These are phyloP conservation scores for Clarias fuscus DNA, from an alignment of 2,797 vertebrate genomes.

Conservation along the genomic window DNA sequence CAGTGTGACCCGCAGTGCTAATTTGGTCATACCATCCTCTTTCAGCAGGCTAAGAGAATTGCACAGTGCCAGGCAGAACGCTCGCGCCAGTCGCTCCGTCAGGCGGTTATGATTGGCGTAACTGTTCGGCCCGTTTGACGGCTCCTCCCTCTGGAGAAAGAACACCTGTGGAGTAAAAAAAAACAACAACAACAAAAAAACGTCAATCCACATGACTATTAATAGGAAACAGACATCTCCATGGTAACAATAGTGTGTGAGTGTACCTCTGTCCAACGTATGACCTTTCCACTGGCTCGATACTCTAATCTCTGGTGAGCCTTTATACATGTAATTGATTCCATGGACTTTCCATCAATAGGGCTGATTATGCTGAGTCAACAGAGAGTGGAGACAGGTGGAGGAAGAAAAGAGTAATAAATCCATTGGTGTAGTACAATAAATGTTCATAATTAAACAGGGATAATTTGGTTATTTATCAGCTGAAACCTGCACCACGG, in stretches of 20 bases:
- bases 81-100: conserved; percentile 90
- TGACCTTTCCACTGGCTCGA: conserved; percentile 96
- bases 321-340: conserved; percentile 91
- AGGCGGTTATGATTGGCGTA: conserved; percentile 90
- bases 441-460: conserved; percentile 15
- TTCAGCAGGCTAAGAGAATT: conserved; percentile 94
- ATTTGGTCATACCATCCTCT: conserved; percentile 96
- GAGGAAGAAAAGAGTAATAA: background rate
- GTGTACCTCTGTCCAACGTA: conserved; percentile 94
- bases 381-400: background rate
- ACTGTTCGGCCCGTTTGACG: conserved; percentile 79
- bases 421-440: background rate
- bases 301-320: conserved; percentile 97
- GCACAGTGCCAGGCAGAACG: conserved; percentile 92
- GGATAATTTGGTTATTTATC: conserved; percentile 15
- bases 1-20: conserved; percentile 91
- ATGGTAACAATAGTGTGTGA: background rate
- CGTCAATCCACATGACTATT: background rate
- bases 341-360: conserved; percentile 97
- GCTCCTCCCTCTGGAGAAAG: conserved; percentile 87
- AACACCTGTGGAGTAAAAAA: conserved; percentile 79
- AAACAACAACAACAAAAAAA: too few species aligned
- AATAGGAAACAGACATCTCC: background rate
- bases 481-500: background rate
- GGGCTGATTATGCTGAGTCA: conserved; percentile 86